Conservation (phyloP, 2,797 vertebrate genomes). For the Characodon lateralis region DNA sequence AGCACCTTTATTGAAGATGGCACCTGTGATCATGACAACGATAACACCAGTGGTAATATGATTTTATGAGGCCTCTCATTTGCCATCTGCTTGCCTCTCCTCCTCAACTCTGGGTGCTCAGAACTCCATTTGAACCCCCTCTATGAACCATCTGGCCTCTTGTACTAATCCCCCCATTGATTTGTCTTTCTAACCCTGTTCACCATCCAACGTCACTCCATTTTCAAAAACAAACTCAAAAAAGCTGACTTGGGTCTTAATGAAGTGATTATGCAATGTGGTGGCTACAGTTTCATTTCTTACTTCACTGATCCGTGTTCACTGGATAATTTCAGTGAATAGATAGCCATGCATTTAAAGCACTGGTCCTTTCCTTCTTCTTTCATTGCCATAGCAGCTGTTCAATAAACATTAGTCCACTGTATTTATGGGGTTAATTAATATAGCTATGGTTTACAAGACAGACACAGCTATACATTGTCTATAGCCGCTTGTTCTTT, state of each 20-base stretch:
- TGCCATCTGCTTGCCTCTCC: conserved; percentile 74
- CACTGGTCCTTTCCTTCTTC: neutral
- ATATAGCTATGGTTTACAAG: neutral
- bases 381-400: neutral
- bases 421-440: neutral
- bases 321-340: neutral
- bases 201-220: conserved; percentile 14
- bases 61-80: conserved; percentile 78
- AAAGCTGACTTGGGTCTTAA: conserved; percentile 10
- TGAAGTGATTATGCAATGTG: conserved; percentile 8
- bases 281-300: conserved; percentile 11
- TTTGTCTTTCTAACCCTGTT: conserved; percentile 34
- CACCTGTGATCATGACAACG: conserved; percentile 72
- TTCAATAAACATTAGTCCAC: neutral
- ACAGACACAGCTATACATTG: neutral
- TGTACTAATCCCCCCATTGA: conserved; percentile 57
- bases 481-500: neutral
- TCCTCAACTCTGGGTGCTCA: conserved; percentile 55
- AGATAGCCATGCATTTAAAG: neutral
- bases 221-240: conserved; percentile 2
- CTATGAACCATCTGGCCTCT: conserved; percentile 73
- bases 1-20: conserved; percentile 64
- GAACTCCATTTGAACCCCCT: conserved; percentile 67
- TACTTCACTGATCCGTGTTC: neutral
- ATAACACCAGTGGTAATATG: conserved; percentile 75